Base-by-base conservation (phyloP, 35 echinoderm and acorn worm genomes). In the Amphiura filiformis region DNA sequence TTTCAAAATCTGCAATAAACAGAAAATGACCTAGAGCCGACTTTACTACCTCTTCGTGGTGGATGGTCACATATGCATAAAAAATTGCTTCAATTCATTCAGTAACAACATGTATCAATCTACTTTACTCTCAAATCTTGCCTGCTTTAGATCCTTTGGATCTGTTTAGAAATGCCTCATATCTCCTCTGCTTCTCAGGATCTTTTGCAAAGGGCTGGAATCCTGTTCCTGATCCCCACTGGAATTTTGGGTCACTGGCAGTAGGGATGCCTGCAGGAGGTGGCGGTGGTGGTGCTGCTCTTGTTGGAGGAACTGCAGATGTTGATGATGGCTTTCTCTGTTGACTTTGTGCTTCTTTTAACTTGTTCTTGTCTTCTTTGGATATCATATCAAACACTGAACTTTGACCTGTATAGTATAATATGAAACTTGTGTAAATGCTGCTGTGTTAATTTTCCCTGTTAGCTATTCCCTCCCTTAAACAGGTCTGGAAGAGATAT, bases 191-290 rank as follows among this genome's bases (percentile, higher is more conserved):
- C 41, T 95, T 95, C 37, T 80, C 89, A 37, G 85, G 84, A 44
- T 95, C 77, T 37, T 88, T 88, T 13, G 65, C 85, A 78, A 95
- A 95, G 0, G 89, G 93, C 47, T 91, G 57, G 75, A 95, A 95
- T 32, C 80, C 78, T 3, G 47, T 41, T 7, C 85, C 79, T 23
- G 42, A 37, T 37, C 37, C 57, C 83, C 35, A 61, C 9, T 37
- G 31, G 64, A n/a, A 61, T 61, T 38, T 56, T 31, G 83, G 52
- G 37, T 85, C 57, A 36, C 47, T 85, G 26, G 77, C 76, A 20
- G 86, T 37, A 81, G 86, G 86, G 1, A 34, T 32, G 15, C 75
- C 52, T 14, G 75, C 0, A 38, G 75, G 57, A 39, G 76, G 36
- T n/a, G n/a, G n/a, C 31, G 31, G 11, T 13, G 37, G 47, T 18